phyloP scores from a whole-genome alignment of 92 coral and sea anemone species.

The Porites divaricata region DNA sequence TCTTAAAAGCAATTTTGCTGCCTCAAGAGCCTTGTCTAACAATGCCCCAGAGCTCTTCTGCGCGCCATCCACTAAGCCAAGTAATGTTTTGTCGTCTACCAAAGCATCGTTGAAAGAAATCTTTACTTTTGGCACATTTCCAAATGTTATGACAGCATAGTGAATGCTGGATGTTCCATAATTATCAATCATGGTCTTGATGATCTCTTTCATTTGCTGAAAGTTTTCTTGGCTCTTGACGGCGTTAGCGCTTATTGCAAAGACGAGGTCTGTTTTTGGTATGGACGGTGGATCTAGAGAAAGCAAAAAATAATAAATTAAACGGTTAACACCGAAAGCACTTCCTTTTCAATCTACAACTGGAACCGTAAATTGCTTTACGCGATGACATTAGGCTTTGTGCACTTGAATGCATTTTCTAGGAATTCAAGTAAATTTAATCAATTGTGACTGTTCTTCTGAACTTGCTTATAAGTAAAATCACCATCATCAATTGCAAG shows the following conservation, averaged over 20 bases:
- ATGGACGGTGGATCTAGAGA: constrained; percentile 44
- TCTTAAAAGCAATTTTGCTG: constrained; percentile 62
- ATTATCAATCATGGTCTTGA: constrained; percentile 72
- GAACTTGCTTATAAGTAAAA: too few relatives aligned
- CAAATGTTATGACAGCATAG: constrained; percentile 77
- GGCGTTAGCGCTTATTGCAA: constrained; percentile 82
- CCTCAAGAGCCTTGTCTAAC: constrained; percentile 61
- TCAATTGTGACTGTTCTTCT: too few relatives aligned
- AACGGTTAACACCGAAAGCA: background rate
- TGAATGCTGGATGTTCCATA: constrained; percentile 72
- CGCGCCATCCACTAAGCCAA: background rate
- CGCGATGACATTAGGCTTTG: too few relatives aligned
- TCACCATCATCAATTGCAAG: too few relatives aligned
- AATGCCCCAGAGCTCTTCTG: constrained; percentile 51
- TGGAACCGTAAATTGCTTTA: too few relatives aligned
- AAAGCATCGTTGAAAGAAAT: constrained; percentile 34
- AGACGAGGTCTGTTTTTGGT: constrained; percentile 67
- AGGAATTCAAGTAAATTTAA: too few relatives aligned
- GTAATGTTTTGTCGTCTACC: constrained; percentile 11
- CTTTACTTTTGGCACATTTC: constrained; percentile 50
- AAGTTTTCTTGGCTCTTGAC: constrained; percentile 57
- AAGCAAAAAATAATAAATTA: background rate
- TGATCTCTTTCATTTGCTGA: constrained; percentile 79
- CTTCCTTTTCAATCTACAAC: too few relatives aligned
- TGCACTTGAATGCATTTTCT: too few relatives aligned